These are phyloP conservation scores for Acronicta leporina DNA, from an alignment of 2,888 invertebrate genomes.

Conservation along the genomic window DNA sequence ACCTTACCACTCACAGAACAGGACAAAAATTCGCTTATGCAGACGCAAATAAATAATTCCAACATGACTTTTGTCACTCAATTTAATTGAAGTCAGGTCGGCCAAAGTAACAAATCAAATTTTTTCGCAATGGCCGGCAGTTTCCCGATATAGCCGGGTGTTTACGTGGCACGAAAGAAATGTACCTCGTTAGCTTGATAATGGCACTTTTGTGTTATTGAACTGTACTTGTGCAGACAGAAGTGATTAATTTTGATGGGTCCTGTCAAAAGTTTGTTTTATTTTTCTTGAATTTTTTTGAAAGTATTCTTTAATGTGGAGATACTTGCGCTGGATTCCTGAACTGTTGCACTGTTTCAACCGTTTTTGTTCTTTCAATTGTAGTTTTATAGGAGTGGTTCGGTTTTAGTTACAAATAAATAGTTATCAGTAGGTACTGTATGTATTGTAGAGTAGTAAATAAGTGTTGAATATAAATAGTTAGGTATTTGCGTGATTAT, in stretches of 20 bases:
- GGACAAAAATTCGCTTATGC: constrained; percentile 37
- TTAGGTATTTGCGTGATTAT: no score
- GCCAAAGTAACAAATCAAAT: constrained; percentile 84
- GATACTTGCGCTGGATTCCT: not conserved
- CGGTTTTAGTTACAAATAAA: no score
- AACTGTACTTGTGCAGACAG: constrained; percentile 67
- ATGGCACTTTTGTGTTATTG: constrained; percentile 81
- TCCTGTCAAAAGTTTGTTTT: not conserved
- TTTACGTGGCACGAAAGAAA: constrained; percentile 75
- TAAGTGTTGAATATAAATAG: no score
- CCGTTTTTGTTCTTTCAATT: no score
- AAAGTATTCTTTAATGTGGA: not conserved
- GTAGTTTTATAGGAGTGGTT: no score
- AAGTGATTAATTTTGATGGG: constrained; percentile 57
- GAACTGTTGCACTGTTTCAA: no score
- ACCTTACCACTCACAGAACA: constrained; percentile 56
- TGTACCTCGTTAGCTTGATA: constrained; percentile 83
- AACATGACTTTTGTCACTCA: constrained; percentile 83
- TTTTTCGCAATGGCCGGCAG: constrained; percentile 77
- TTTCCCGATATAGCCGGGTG: constrained; percentile 73
- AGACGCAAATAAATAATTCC: constrained; percentile 36
- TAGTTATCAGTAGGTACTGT: no score
- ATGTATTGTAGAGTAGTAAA: no score
- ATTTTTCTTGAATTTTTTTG: not conserved
- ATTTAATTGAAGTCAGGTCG: constrained; percentile 79